Percentiles rank a stretch among this genome's conserved stretches.
These are phyloP conservation scores for Arion vulgaris DNA, from an alignment of 1,140 invertebrate genomes.

Conservation along the genomic window DNA sequence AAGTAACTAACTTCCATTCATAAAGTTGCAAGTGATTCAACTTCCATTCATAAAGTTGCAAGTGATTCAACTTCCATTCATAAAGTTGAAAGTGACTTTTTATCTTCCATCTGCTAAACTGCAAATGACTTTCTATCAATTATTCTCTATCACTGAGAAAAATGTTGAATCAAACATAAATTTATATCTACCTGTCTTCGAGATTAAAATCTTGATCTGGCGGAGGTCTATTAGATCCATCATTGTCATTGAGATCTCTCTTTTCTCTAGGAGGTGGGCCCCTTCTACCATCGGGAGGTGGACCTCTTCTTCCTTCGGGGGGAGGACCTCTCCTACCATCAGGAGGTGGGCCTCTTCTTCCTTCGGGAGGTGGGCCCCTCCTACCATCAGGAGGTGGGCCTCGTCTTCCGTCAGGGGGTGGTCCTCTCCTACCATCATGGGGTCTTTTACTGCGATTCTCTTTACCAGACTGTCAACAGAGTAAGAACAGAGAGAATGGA, in stretches of 20 bases:
- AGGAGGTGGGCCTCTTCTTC: slow-evolving; percentile 18
- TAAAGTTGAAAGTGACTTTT: no score
- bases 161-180: no score
- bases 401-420: slow-evolving; percentile 35
- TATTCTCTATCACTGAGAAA: no score
- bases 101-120: no score
- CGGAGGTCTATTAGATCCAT: slow-evolving; percentile 32
- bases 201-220: slow-evolving; percentile 36
- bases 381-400: slow-evolving; percentile 26
- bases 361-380: slow-evolving; percentile 23
- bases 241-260: slow-evolving; percentile 38
- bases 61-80: no score
- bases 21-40: no score
- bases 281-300: slow-evolving; percentile 44
- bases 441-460: slow-evolving; percentile 13
- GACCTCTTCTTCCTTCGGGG: slow-evolving; percentile 41
- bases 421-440: slow-evolving; percentile 39
- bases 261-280: slow-evolving; percentile 41
- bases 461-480: slow-evolving; percentile 20
- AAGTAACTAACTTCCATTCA: no score
- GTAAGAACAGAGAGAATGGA: no score
- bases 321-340: slow-evolving; percentile 33
- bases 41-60: no score
- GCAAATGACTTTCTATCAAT: no score
- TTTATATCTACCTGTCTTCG: slow-evolving; percentile 31